Evolutionary conservation across 2,888 invertebrate species (phyloP), one percentile per base, ranked within the genome.

Genomic region (Cheilosia scutellata): DNA sequence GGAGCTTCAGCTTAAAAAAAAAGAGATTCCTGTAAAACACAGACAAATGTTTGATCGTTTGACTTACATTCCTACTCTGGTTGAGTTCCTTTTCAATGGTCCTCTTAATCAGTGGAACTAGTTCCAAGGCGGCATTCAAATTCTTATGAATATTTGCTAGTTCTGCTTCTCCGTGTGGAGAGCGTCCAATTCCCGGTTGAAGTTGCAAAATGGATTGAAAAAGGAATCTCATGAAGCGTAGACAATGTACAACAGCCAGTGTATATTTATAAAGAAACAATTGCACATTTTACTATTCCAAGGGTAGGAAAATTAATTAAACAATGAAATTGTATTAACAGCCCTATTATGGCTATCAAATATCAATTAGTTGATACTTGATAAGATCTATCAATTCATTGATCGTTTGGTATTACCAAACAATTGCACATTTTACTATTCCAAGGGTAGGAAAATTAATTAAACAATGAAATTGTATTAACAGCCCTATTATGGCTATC

Each of bases 181-280:
- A 62, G 1, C 76, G 76, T 9, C 68, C 68, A 89, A 95, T 95
- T 2, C 89, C 89, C 16, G 89, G 89, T 82, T 91, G 91, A 25
- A 93, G 89, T 62, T 90, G 89, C 74, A 90, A 89, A 40, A 98
- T 93, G 2, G 96, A 95, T 93, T 97, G 96, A 90, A 97, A 96
- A 89, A 98, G 95, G 91, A 97, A 95, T 86, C 98, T 95, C 53
- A 96, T 95, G 91, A 98, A 98, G 89, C 97, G 96, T 68, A 98
- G 95, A 86, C 99, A 94, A 16, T 96, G 95, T 88, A 95, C 95
- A 37, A 97, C 92, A 0, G 95, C 96, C 82, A 95, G 93, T 89
- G 95, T 94, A 79, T 95, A n/a, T n/a, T n/a, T n/a, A n/a, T n/a
- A n/a, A n/a, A n/a, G n/a, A n/a, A n/a, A n/a, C n/a, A n/a, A n/a